Evolutionary conservation across 2,113 vertebrate genomes (phyloP).

Genomic region (Psilopsiagon aymara): DNA sequence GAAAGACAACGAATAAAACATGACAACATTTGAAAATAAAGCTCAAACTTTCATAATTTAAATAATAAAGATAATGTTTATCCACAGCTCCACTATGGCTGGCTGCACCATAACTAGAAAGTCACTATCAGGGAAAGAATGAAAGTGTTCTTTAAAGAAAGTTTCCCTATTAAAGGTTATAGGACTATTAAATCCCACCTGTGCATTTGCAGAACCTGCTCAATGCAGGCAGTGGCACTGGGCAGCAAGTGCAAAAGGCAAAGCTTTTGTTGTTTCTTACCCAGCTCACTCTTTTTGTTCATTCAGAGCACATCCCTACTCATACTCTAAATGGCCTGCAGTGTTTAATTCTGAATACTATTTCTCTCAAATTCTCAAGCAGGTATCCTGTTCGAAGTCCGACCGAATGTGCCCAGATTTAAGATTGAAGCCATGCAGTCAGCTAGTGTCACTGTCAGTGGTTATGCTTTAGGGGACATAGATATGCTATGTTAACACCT

Average conservation of each 20-base stretch:
- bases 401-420: neutral
- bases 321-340: neutral
- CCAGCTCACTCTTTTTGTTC: neutral
- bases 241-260: neutral
- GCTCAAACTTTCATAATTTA: neutral
- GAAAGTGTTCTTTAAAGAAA: neutral
- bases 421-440: neutral
- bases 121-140: neutral
- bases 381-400: neutral
- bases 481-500: neutral
- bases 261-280: neutral
- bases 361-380: neutral
- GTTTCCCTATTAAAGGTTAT: neutral
- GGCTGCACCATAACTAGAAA: neutral
- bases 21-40: neutral
- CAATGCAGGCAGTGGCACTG: neutral
- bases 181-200: neutral
- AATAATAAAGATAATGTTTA: neutral
- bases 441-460: neutral
- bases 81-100: accelerated
- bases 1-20: neutral
- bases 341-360: neutral
- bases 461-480: neutral
- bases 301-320: accelerated
- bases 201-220: neutral